A percentile compares a stretch with the other conserved stretches of the same genome.
These are phyloP conservation scores for Pangasianodon hypophthalmus DNA, from an alignment of 2,113 vertebrate genomes.

Conservation along the genomic window DNA sequence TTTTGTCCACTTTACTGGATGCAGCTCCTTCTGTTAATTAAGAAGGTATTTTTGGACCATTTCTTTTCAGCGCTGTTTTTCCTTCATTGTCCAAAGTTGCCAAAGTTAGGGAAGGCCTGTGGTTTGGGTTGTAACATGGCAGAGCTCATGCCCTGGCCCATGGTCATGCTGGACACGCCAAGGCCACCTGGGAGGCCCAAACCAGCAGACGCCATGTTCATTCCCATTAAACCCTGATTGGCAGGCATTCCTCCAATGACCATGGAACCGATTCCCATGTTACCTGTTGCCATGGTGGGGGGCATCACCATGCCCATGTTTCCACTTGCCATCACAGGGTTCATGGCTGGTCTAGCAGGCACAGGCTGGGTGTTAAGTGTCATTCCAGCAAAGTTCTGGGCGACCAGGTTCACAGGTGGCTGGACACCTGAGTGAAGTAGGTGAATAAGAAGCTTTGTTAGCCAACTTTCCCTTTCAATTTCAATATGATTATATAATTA, in stretches of 20 bases:
- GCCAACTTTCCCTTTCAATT: neutral
- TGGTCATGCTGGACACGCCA: slow-evolving; percentile 77
- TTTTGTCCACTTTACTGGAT: slow-evolving; percentile 62
- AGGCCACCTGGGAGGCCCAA: slow-evolving; percentile 76
- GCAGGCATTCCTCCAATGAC: slow-evolving; percentile 68
- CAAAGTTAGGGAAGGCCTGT: slow-evolving; percentile 98
- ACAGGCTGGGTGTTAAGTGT: slow-evolving; percentile 83
- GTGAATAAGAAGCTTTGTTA: neutral
- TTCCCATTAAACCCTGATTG: slow-evolving; percentile 71
- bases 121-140: slow-evolving; percentile 88
- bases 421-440: slow-evolving; percentile 73
- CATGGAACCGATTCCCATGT: slow-evolving; percentile 84
- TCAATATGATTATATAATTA: neutral
- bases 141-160: slow-evolving; percentile 72
- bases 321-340: slow-evolving; percentile 75
- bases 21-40: slow-evolving; percentile 73
- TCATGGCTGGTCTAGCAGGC: slow-evolving; percentile 76
- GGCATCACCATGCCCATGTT: slow-evolving; percentile 80
- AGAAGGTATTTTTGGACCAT: slow-evolving; percentile 53
- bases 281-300: slow-evolving; percentile 79
- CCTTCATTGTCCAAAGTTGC: slow-evolving; percentile 95
- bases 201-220: slow-evolving; percentile 77
- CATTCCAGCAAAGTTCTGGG: slow-evolving; percentile 88
- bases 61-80: slow-evolving; percentile 12
- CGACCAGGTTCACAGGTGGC: slow-evolving; percentile 84